Evolutionary conservation across 2,113 vertebrate species (phyloP).

Genomic region (Artemisiospiza belli): DNA sequence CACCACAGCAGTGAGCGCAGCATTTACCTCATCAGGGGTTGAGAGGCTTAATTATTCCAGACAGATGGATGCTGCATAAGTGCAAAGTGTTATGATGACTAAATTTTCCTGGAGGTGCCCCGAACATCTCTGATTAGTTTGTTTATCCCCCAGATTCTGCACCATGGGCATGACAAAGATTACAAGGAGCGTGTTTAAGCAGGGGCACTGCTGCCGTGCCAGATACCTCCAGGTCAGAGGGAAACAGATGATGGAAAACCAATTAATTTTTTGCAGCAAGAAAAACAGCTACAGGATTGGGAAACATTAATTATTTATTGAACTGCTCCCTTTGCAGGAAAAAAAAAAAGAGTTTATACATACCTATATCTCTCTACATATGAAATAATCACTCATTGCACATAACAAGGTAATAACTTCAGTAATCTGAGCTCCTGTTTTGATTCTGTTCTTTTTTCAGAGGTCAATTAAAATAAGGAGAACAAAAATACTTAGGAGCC

Average conservation of each 20-base stretch:
- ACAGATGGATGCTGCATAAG: slow-evolving; percentile 42
- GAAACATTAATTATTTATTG: slow-evolving; percentile 80
- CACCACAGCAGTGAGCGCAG: background rate
- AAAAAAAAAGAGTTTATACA: background rate
- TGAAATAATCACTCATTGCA: slow-evolving; percentile 36
- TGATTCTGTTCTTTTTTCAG: slow-evolving; percentile 11
- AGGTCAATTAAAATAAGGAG: slow-evolving; percentile 47
- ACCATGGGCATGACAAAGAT: slow-evolving; percentile 58
- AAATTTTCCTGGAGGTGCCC: slow-evolving; percentile 62
- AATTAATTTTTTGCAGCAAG: slow-evolving; percentile 78
- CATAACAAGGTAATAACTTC: slow-evolving; percentile 27
- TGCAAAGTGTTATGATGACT: slow-evolving; percentile 14
- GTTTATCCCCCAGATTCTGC: slow-evolving; percentile 54
- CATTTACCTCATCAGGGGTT: slow-evolving; percentile 3
- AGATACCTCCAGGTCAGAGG: slow-evolving; percentile 68
- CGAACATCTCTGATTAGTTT: slow-evolving; percentile 26
- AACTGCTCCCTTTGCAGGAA: slow-evolving; percentile 66
- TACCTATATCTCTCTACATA: background rate
- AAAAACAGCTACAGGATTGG: slow-evolving; percentile 76
- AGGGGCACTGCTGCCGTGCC: slow-evolving; percentile 33
- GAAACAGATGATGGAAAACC: slow-evolving; percentile 76
- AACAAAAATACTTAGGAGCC: slow-evolving; percentile 8
- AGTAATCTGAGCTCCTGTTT: slow-evolving; percentile 35
- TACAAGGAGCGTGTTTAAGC: slow-evolving; percentile 64
- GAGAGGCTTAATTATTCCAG: slow-evolving; percentile 41